These are phyloP conservation scores for Philaenus spumarius DNA, from an alignment of 1,140 invertebrate genomes.

Conservation along the genomic window DNA sequence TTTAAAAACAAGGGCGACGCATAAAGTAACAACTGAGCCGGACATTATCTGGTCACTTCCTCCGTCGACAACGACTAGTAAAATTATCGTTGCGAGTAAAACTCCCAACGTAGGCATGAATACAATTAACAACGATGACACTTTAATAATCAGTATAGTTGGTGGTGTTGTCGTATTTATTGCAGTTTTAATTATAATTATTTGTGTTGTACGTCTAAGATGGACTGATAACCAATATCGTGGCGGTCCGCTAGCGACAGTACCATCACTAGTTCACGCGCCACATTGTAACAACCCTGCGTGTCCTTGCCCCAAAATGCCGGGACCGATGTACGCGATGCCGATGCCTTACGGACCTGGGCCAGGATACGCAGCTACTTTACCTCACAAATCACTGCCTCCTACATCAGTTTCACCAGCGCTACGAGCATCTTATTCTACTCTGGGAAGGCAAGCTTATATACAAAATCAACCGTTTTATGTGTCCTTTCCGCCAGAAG, in stretches of 20 bases:
- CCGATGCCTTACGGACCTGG: slow-evolving; percentile 23
- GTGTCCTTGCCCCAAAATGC: slow-evolving; percentile 29
- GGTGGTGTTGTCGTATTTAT: slow-evolving; percentile 87
- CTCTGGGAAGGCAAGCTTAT: slow-evolving; percentile 30
- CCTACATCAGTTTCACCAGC: slow-evolving; percentile 30
- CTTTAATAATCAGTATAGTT: slow-evolving; percentile 85
- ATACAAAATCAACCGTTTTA: slow-evolving; percentile 30
- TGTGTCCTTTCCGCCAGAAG: slow-evolving; percentile 24
- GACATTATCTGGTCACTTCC: slow-evolving; percentile 83
- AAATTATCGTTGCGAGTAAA: slow-evolving; percentile 44
- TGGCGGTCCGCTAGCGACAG: slow-evolving; percentile 53
- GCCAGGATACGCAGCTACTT: slow-evolving; percentile 30
- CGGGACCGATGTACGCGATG: slow-evolving; percentile 16
- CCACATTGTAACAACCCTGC: slow-evolving; percentile 31
- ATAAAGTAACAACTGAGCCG: slow-evolving; percentile 56
- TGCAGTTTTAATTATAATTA: slow-evolving; percentile 76
- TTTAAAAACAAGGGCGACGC: slow-evolving; percentile 33
- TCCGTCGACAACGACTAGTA: slow-evolving; percentile 48
- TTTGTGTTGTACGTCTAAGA: slow-evolving; percentile 70
- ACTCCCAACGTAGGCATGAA: slow-evolving; percentile 37
- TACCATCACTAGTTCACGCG: slow-evolving; percentile 44
- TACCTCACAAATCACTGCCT: slow-evolving; percentile 31
- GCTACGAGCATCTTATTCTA: slow-evolving; percentile 30
- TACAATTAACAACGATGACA: slow-evolving; percentile 75
- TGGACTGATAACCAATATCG: slow-evolving; percentile 56